Base-by-base conservation (phyloP, 2,888 invertebrate genomes). In the Tachystola acroxantha region DNA sequence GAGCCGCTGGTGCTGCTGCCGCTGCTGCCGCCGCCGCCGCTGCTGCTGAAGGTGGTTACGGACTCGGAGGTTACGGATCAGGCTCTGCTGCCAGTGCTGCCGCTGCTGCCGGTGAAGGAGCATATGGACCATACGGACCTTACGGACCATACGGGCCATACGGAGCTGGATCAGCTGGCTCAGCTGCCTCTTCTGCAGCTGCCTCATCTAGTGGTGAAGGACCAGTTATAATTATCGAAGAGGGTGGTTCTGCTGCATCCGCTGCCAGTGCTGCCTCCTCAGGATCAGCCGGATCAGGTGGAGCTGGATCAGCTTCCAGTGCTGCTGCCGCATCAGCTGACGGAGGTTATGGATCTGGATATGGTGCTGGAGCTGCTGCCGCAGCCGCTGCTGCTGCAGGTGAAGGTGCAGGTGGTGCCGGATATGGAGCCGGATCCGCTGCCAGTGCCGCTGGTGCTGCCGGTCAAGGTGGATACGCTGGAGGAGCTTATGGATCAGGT, bases 151-250 rank as follows among this genome's bases (percentile, higher is more conserved):
- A n/a, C n/a, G n/a, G n/a, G n/a, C n/a, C n/a, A 32, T 5, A 29
- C 37, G n/a, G 27, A 13, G n/a, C 11, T 29, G 35, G 42, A 6
- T 34, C 41, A 9, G n/a, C n/a, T 27, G 27, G 31, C 11, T 42
- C 37, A 27, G 10, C 34, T 10, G 7, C 16, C 32, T 10, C 33
- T 10, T 19, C 39, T 39, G 24, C 36, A 5, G 32, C 28, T 12
- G 29, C 42, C n/a, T 34, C 35, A n/a, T n/a, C n/a, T 12, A 16
- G 16, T 7, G 22, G 40, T 25, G 28, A 37, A n/a, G 37, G 39
- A 11, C 29, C 42, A 1, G 42, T 30, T 1, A 12, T 34, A 10
- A 22, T 19, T 19, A 32, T 24, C 14, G 26, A 34, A 16, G 35
- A 32, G n/a, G 28, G 32, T 11, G 29, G 36, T 7, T 13, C 26